phyloP scores from a whole-genome alignment of 2,797 vertebrate genomes.

The Myotis planiceps region DNA sequence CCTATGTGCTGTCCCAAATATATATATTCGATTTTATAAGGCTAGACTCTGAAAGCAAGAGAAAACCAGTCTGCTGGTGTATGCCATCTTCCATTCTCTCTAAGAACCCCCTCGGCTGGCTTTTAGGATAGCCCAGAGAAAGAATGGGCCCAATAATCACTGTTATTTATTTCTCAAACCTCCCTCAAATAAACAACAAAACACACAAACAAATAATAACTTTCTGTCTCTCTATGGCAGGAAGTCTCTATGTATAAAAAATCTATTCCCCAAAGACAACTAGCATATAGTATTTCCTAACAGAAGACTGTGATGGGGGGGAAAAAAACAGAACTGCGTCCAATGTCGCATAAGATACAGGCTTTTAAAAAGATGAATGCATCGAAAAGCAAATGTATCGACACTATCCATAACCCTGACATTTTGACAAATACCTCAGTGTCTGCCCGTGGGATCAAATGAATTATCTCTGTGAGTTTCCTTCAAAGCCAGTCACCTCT shows the following conservation, averaged over 20 bases:
- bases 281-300: slow-evolving; percentile 14
- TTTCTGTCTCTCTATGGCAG: neutral
- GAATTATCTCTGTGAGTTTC: slow-evolving; percentile 71
- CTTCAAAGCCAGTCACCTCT: slow-evolving; percentile 68
- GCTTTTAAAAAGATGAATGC: slow-evolving; percentile 67
- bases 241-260: slow-evolving; percentile 1
- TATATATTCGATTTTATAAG: neutral
- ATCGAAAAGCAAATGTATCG: slow-evolving; percentile 66
- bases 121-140: neutral
- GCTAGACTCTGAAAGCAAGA: neutral
- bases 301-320: neutral
- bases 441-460: slow-evolving; percentile 63
- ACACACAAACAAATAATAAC: neutral
- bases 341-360: slow-evolving; percentile 33
- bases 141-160: neutral
- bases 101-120: neutral
- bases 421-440: slow-evolving; percentile 75
- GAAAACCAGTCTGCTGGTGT: neutral
- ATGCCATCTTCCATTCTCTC: neutral
- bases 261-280: neutral
- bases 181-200: neutral
- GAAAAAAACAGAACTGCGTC: neutral
- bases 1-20: neutral
- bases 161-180: neutral
- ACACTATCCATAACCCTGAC: slow-evolving; percentile 66